A percentile compares a stretch with the other conserved stretches of the same genome.
These are phyloP conservation scores for Leucoraja ocellata DNA, from an alignment of 2,797 vertebrate species.

Conservation along the genomic window DNA sequence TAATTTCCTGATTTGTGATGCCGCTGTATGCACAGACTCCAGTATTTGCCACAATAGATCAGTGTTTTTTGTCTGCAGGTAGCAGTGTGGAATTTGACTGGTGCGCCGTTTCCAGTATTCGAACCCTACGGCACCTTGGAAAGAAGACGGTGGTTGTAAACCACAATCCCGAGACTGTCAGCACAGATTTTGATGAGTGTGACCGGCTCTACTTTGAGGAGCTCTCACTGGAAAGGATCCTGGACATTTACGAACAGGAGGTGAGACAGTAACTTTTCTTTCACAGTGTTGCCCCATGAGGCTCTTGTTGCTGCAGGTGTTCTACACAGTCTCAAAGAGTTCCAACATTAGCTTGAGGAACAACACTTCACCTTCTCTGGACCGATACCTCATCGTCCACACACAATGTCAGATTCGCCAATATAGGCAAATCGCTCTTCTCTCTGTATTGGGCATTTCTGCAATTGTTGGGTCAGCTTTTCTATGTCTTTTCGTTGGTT, in stretches of 20 bases:
- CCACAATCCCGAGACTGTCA: constrained; percentile 94
- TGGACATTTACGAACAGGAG: constrained; percentile 89
- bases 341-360: no score
- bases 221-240: constrained; percentile 82
- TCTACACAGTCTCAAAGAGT: no score
- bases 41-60: not conserved
- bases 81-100: constrained; percentile 96
- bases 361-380: no score
- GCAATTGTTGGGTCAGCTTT: no score
- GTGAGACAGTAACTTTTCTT: constrained; percentile 54
- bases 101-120: constrained; percentile 90
- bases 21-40: not conserved
- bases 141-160: constrained; percentile 84
- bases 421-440: no score
- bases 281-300: not conserved
- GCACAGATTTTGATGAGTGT: constrained; percentile 94
- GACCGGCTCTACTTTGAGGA: constrained; percentile 95
- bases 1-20: no score
- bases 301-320: not conserved
- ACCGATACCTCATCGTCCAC: no score
- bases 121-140: constrained; percentile 77
- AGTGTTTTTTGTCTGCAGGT: constrained; percentile 58
- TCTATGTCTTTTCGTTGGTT: no score
- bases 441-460: no score
- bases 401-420: no score